Base-by-base conservation (phyloP, 2,888 invertebrate genomes). In the Branchipolynoe longqiensis region DNA sequence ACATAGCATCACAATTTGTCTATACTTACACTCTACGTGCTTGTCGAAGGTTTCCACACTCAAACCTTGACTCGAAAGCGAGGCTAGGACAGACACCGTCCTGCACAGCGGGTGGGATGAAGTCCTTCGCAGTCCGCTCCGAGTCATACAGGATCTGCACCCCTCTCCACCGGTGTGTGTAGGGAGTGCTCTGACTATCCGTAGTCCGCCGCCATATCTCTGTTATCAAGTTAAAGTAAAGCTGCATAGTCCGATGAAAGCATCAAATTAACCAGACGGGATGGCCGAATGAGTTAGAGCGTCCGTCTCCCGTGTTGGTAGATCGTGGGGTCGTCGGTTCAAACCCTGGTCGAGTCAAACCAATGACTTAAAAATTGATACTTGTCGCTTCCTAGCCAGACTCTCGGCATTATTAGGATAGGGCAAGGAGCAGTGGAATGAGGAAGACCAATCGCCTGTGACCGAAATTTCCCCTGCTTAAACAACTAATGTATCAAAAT, bases 31-130 rank as follows among this genome's bases (percentile, higher is more conserved):
- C 91, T 89, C 93, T 86, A 40, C 93, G 88, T 8, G 92, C 93
- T 81, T 93, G 93, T 12, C 92, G 90, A 64, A 93, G 90, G 87
- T 93, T 93, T 12, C 93, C 93, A 84, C 91, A 91, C 88, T 93
- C 93, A 90, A 93, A 93, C 25, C 93, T 88, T 3, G 93, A 93
- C 88, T 93, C 93, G 88, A 93, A 93, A 87, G 89, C 87, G 8
- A 93, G 90, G 84, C 89, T 91, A 3, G 93, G 93, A 87, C 92
- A 92, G 74, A 91, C 91, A 6, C 91, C 91, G n/a, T 92, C 91
- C 0, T 90, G 89, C 8, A 91, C 90, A 0, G 90, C 88, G 33
- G 90, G 90, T 0, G 92, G 91, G 41, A 84, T 86, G 73, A 90
- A 90, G 85, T 93, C 92, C 73, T 91, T 89, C 38, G 91, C 89